Percentiles rank a stretch among this genome's conserved stretches.
phyloP scores from a whole-genome alignment of 2,888 invertebrate genomes.

The Urechis unicinctus region DNA sequence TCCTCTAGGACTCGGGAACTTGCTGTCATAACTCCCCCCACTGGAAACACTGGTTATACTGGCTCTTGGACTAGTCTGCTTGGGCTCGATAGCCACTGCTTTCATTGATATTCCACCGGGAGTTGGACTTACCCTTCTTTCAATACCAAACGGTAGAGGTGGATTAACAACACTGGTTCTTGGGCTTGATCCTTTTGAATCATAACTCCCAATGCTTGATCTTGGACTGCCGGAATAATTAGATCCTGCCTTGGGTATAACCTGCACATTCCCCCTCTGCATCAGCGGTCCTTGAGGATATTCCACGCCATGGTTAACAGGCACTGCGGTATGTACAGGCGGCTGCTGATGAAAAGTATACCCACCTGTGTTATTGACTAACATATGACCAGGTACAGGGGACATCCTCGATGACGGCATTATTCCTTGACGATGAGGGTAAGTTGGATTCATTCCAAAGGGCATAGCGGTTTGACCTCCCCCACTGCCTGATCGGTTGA shows the following conservation, averaged over 20 bases:
- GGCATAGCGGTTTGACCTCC: not conserved
- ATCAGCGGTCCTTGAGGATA: too few relatives aligned
- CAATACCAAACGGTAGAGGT: conserved; percentile 6
- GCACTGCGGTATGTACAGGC: too few relatives aligned
- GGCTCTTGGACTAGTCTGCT: not conserved
- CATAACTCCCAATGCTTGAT: conserved; percentile 19
- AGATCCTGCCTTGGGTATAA: conserved; percentile 3
- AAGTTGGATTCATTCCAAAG: not conserved
- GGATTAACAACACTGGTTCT: conserved; percentile 15
- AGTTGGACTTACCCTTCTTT: too few relatives aligned
- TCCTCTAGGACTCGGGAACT: conserved; percentile 12
- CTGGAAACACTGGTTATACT: not conserved
- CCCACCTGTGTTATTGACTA: too few relatives aligned
- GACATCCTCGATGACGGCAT: not conserved
- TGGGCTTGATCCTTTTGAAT: conserved; percentile 20
- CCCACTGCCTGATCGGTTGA: not conserved
- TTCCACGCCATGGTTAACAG: not conserved
- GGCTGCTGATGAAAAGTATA: too few relatives aligned
- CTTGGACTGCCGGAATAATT: conserved; percentile 14
- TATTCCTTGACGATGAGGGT: not conserved
- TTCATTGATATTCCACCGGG: not conserved
- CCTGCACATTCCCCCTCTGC: not conserved
- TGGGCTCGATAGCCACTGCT: not conserved
- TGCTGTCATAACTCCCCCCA: conserved; percentile 3
- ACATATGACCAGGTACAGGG: not conserved